Evolutionary conservation across 1,140 invertebrate species (phyloP).

Genomic region (Heliothis virescens): DNA sequence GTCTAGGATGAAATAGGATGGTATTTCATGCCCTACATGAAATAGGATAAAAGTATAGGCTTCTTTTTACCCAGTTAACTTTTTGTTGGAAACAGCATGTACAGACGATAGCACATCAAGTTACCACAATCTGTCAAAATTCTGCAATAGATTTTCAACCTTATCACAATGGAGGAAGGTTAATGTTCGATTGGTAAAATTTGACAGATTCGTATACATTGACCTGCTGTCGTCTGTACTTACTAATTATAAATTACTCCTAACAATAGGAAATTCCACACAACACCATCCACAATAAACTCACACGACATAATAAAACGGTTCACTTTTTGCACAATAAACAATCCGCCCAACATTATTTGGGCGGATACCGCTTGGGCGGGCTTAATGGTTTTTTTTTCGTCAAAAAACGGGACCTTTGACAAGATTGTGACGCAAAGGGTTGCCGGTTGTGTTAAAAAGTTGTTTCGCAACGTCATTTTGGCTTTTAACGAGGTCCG

Average conservation of each 20-base stretch:
- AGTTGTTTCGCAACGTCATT: conserved; percentile 43
- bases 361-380: conserved; percentile 35
- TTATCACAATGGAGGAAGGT: no score
- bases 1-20: no score
- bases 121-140: no score
- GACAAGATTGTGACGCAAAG: conserved; percentile 34
- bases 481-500: conserved; percentile 26
- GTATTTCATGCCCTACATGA: no score
- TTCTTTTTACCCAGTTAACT: no score
- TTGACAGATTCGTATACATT: no score
- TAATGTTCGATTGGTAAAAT: no score
- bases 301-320: conserved; percentile 26
- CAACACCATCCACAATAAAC: conserved; percentile 18
- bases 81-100: no score
- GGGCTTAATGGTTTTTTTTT: conserved; percentile 29
- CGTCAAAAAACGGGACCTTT: conserved; percentile 28
- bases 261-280: neutral
- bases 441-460: conserved; percentile 39
- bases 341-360: conserved; percentile 23
- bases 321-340: conserved; percentile 30
- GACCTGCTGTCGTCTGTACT: no score
- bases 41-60: no score
- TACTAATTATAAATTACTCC: neutral
- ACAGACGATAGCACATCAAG: no score
- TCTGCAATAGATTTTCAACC: no score